phyloP scores from a whole-genome alignment of 2,113 vertebrate species.

The Cryptotis parvus region DNA sequence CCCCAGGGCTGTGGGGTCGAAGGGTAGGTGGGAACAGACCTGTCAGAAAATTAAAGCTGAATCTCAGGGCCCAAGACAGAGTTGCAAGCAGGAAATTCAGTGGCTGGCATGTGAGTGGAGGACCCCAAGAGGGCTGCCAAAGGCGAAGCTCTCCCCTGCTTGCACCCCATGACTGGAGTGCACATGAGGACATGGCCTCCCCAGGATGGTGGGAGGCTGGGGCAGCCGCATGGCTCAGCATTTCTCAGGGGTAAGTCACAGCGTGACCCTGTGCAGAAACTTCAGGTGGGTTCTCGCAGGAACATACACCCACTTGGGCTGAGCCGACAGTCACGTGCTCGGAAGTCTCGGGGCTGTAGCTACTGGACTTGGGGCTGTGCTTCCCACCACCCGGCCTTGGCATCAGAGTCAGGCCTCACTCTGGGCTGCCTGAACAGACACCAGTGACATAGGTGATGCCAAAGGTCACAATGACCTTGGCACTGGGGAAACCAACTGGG shows the following conservation, averaged over 20 bases:
- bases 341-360: background rate
- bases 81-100: background rate
- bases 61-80: background rate
- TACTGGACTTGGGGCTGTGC: background rate
- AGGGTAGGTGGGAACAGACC: too few species aligned
- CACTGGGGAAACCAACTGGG: background rate
- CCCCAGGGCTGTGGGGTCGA: too few species aligned
- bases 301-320: background rate
- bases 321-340: background rate
- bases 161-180: background rate
- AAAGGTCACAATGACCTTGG: background rate
- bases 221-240: background rate
- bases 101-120: too few species aligned
- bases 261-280: background rate
- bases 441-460: background rate
- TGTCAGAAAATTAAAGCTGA: background rate
- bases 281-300: background rate
- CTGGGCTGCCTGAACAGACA: background rate
- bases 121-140: background rate
- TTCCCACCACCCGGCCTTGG: background rate
- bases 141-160: background rate
- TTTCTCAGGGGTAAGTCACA: slow-evolving; percentile 10
- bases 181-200: background rate
- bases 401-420: background rate
- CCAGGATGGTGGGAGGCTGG: background rate